Evolutionary conservation across 2,888 invertebrate species (phyloP).

Genomic region (Thera obeliscata): DNA sequence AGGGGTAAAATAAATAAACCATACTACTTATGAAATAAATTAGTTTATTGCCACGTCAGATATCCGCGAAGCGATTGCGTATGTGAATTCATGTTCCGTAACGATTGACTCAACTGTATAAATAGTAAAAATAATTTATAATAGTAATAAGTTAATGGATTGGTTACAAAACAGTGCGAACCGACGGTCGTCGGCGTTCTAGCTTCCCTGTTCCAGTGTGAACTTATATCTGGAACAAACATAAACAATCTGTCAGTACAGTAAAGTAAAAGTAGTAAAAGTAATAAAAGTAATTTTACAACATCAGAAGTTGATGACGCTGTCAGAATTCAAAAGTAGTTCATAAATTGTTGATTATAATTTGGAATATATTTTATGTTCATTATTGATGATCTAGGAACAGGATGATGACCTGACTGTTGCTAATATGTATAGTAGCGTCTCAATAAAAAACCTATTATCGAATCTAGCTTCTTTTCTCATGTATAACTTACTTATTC

Average conservation of each 20-base stretch:
- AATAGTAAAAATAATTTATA: slow-evolving; percentile 85
- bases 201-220: slow-evolving; percentile 60
- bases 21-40: slow-evolving; percentile 79
- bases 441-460: too few species aligned
- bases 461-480: background rate
- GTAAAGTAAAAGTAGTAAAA: too few species aligned
- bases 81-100: slow-evolving; percentile 70
- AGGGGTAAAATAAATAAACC: slow-evolving; percentile 54
- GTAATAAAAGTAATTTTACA: too few species aligned
- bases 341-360: too few species aligned
- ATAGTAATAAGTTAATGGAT: slow-evolving; percentile 82
- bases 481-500: slow-evolving; percentile 65
- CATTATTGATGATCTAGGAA: too few species aligned
- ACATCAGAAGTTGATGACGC: too few species aligned
- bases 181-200: slow-evolving; percentile 64
- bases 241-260: background rate
- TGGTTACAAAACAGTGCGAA: slow-evolving; percentile 77
- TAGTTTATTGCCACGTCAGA: slow-evolving; percentile 81
- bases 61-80: slow-evolving; percentile 67
- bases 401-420: too few species aligned
- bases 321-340: too few species aligned
- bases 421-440: too few species aligned
- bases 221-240: slow-evolving; percentile 61
- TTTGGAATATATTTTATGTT: too few species aligned
- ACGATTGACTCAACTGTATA: slow-evolving; percentile 79